Evolutionary conservation across 2,797 vertebrate species (phyloP).

Genomic region (Steatocranus sp.): DNA sequence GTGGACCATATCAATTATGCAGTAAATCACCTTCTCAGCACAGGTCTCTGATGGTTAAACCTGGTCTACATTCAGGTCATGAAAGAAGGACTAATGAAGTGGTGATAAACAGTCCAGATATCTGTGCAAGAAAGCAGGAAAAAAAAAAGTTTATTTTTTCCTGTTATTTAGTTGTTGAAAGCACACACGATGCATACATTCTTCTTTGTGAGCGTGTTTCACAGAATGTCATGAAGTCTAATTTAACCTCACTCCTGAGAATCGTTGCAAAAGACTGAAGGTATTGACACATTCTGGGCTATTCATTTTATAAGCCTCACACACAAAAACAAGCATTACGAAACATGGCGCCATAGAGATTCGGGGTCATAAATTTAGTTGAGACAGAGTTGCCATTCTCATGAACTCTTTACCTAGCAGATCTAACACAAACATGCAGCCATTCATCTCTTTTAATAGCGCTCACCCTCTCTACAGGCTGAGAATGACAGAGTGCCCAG

Average conservation of each 20-base stretch:
- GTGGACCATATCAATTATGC: constrained; percentile 15
- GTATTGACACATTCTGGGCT: constrained; percentile 35
- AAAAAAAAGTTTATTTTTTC: background rate
- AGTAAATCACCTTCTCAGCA: constrained; percentile 42
- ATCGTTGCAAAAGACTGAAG: constrained; percentile 20
- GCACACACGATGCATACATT: background rate
- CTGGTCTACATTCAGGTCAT: constrained; percentile 16
- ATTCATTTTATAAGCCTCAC: constrained; percentile 32
- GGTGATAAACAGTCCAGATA: background rate
- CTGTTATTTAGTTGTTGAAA: background rate
- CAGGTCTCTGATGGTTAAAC: constrained; percentile 15
- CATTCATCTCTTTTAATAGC: constrained; percentile 50
- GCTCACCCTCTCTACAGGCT: constrained; percentile 7
- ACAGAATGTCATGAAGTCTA: background rate
- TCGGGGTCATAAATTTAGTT: constrained; percentile 61
- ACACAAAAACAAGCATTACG: constrained; percentile 53
- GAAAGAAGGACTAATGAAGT: constrained; percentile 15
- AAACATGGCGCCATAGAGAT: constrained; percentile 59
- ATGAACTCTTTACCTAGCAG: constrained; percentile 70
- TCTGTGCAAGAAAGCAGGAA: background rate
- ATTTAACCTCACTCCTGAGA: background rate
- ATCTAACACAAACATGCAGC: constrained; percentile 44
- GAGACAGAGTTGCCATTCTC: constrained; percentile 60
- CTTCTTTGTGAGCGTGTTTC: background rate
- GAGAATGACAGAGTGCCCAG: constrained; percentile 4